Evolutionary conservation across 2,888 invertebrate genomes (phyloP).

Genomic region (Amblyjoppa fuscipennis): DNA sequence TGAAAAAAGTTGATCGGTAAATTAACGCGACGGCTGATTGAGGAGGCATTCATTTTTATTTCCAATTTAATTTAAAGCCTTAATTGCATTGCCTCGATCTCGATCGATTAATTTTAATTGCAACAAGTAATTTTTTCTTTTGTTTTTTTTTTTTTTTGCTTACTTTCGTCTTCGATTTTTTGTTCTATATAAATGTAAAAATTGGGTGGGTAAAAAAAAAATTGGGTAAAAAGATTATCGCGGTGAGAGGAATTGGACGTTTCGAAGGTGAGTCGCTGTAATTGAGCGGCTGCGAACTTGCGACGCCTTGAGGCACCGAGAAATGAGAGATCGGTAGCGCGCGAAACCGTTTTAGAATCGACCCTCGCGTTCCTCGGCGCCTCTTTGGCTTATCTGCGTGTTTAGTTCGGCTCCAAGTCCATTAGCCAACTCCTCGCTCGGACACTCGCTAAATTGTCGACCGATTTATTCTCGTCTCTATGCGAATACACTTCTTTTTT

Average conservation of each 20-base stretch:
- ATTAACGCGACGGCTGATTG: background rate
- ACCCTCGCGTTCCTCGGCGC: conserved; percentile 60
- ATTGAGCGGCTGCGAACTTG: conserved; percentile 35
- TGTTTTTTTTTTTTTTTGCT: background rate
- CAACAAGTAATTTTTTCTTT: background rate
- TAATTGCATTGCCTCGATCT: background rate
- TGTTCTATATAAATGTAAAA: background rate
- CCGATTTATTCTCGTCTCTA: background rate
- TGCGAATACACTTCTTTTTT: background rate
- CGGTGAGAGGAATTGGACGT: background rate
- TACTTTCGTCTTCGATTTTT: background rate
- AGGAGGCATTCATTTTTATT: conserved; percentile 23
- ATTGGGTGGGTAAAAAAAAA: too few species aligned
- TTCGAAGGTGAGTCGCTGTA: background rate
- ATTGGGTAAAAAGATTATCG: too few species aligned
- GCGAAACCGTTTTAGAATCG: conserved; percentile 59
- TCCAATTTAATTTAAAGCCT: background rate
- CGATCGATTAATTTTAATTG: background rate
- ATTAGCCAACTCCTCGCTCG: conserved; percentile 41
- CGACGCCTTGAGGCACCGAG: background rate
- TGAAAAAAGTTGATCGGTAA: background rate
- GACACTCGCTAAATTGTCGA: conserved; percentile 38
- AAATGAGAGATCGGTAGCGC: conserved; percentile 29
- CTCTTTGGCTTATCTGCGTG: conserved; percentile 42
- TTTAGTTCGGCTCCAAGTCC: conserved; percentile 34